These are phyloP conservation scores for Microcebus griseorufus DNA, from an alignment of 2,113 vertebrate species.

Conservation along the genomic window DNA sequence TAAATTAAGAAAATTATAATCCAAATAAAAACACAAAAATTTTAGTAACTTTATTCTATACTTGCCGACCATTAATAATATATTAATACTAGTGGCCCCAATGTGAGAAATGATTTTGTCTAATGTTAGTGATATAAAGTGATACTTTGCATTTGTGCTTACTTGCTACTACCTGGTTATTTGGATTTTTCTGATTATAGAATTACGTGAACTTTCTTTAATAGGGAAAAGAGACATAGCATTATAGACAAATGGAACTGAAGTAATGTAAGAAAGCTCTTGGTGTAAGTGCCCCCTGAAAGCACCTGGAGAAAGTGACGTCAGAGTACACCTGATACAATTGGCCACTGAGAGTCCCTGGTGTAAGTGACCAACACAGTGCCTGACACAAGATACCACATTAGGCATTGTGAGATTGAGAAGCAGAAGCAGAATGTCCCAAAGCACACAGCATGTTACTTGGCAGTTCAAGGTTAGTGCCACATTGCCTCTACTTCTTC, in stretches of 20 bases:
- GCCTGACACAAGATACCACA: background rate
- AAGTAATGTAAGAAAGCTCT: background rate
- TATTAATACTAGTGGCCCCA: background rate
- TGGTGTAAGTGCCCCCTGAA: background rate
- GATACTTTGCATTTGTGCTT: background rate
- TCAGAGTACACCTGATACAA: background rate
- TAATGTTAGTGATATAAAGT: background rate
- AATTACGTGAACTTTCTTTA: background rate
- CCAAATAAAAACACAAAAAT: conserved; percentile 2
- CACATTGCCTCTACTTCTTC: background rate
- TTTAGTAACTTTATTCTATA: background rate
- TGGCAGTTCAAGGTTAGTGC: background rate
- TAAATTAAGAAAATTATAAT: background rate
- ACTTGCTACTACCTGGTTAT: background rate
- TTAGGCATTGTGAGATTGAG: background rate
- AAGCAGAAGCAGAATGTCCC: background rate
- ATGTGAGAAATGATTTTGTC: background rate
- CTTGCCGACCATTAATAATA: background rate
- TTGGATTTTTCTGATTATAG: background rate
- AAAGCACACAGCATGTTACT: background rate
- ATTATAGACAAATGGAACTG: background rate
- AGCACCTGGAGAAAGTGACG: background rate
- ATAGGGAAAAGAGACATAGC: background rate
- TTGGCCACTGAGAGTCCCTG: background rate
- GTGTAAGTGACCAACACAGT: background rate